Conservation (phyloP, 2,797 vertebrate genomes). For the Oreochromis grahami region DNA sequence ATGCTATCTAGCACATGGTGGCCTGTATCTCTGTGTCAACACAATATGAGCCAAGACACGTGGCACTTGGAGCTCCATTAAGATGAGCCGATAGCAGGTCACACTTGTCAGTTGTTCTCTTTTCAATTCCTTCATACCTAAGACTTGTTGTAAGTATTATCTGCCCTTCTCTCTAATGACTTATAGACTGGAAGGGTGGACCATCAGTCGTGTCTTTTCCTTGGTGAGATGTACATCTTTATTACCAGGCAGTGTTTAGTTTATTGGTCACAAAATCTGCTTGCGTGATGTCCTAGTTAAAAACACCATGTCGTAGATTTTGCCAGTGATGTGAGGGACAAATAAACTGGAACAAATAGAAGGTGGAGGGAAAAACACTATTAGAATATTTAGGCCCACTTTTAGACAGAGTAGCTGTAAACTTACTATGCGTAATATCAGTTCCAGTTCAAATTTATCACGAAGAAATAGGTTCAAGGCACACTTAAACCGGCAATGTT, state of each 20-base stretch:
- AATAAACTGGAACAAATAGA: not conserved
- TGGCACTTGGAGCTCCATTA: conserved; percentile 45
- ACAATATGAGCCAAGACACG: conserved; percentile 53
- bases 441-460: not conserved
- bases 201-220: conserved; percentile 19
- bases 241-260: conserved; percentile 14
- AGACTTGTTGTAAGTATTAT: conserved; percentile 10
- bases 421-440: not conserved
- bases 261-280: conserved; percentile 8
- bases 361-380: not conserved
- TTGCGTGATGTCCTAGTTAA: conserved; percentile 36
- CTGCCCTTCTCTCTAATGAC: conserved; percentile 43
- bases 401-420: not conserved
- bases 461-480: not conserved
- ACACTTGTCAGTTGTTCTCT: conserved; percentile 41
- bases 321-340: not conserved
- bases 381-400: not conserved
- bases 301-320: conserved; percentile 1
- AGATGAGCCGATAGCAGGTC: conserved; percentile 57
- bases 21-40: conserved; percentile 54
- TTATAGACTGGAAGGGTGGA: conserved; percentile 8
- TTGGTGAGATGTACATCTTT: conserved; percentile 51
- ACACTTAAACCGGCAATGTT: accelerated
- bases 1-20: conserved; percentile 68
- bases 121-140: conserved; percentile 18